These are phyloP conservation scores for Listronotus oregonensis DNA, from an alignment of 1,140 invertebrate species.

Conservation along the genomic window DNA sequence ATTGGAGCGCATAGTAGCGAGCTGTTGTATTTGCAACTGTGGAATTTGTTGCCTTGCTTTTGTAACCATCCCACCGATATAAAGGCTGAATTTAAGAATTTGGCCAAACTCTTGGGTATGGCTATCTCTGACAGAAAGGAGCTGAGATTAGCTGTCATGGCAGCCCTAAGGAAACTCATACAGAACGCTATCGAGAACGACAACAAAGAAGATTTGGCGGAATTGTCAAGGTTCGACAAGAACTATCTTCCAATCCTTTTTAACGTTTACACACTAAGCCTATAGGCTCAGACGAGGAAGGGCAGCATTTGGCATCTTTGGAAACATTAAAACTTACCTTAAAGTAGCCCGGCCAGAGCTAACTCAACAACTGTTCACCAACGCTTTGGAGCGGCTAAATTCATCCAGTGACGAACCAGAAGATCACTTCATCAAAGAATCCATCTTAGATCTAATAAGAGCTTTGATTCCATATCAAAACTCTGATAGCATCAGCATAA, in stretches of 20 bases:
- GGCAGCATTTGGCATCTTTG: constrained; percentile 74
- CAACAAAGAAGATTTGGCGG: constrained; percentile 62
- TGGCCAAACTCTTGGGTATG: constrained; percentile 56
- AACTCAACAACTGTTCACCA: constrained; percentile 70
- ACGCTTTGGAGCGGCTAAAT: constrained; percentile 68
- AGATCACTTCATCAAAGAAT: constrained; percentile 72
- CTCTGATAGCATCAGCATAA: constrained; percentile 59
- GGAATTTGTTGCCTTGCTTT: constrained; percentile 89
- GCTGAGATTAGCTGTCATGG: constrained; percentile 71
- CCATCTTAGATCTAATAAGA: constrained; percentile 77
- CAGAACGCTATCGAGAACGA: constrained; percentile 60
- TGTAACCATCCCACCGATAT: constrained; percentile 84
- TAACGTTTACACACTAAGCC: constrained; percentile 82
- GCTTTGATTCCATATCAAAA: constrained; percentile 72
- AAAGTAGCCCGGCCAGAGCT: constrained; percentile 69
- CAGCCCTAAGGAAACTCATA: constrained; percentile 73
- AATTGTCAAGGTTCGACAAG: constrained; percentile 76
- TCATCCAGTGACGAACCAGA: constrained; percentile 56
- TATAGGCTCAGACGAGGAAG: constrained; percentile 71
- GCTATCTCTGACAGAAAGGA: constrained; percentile 69
- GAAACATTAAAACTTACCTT: constrained; percentile 82
- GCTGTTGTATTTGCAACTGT: constrained; percentile 81
- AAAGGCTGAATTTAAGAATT: constrained; percentile 66
- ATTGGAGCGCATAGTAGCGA: constrained; percentile 77
- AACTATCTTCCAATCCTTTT: constrained; percentile 93